phyloP scores from a whole-genome alignment of 2,888 invertebrate genomes.

The Cremastinae sp. region DNA sequence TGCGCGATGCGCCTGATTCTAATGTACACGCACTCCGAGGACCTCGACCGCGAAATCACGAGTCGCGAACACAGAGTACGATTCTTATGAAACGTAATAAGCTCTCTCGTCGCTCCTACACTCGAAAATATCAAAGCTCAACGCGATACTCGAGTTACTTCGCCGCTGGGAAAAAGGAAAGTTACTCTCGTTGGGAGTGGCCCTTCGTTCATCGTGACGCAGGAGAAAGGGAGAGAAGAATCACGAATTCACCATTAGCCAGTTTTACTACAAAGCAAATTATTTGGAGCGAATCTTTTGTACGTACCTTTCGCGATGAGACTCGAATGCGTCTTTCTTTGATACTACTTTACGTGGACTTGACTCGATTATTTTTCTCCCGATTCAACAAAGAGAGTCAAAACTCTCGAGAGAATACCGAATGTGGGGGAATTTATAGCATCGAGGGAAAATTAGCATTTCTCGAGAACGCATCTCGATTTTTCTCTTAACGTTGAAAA shows the following conservation, averaged over 20 bases:
- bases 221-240: slow-evolving; percentile 52
- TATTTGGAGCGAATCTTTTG: slow-evolving; percentile 8
- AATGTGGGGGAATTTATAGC: too few relatives aligned
- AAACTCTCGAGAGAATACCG: too few relatives aligned
- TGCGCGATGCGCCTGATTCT: slow-evolving; percentile 28
- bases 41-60: slow-evolving; percentile 38
- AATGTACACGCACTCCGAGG: slow-evolving; percentile 36
- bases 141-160: slow-evolving; percentile 54
- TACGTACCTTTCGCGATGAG: neutral
- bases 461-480: too few relatives aligned
- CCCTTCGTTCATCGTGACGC: neutral
- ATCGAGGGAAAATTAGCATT: slow-evolving; percentile 41
- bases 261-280: slow-evolving; percentile 19
- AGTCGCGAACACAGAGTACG: slow-evolving; percentile 20
- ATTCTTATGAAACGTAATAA: slow-evolving; percentile 45
- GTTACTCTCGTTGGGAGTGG: slow-evolving; percentile 15
- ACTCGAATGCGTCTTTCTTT: neutral
- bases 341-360: neutral
- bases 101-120: slow-evolving; percentile 28
- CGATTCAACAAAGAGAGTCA: too few relatives aligned
- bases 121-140: slow-evolving; percentile 56
- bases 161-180: slow-evolving; percentile 28
- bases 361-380: neutral
- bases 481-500: too few relatives aligned
- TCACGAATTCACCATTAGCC: slow-evolving; percentile 13